These are phyloP conservation scores for Agrotis ipsilon DNA, from an alignment of 2,888 invertebrate species.

Conservation along the genomic window DNA sequence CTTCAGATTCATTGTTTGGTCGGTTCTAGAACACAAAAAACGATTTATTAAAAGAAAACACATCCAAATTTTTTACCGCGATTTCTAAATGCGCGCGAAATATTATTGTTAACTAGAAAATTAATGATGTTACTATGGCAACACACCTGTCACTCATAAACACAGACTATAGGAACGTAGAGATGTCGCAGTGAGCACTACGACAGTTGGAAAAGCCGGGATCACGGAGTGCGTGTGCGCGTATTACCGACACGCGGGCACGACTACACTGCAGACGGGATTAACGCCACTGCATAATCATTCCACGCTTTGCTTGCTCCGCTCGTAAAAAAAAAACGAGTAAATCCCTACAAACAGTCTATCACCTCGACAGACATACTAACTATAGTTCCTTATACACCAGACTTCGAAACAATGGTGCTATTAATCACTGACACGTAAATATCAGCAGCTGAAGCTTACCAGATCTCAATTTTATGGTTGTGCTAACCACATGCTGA, in stretches of 20 bases:
- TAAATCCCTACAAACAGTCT: conserved; percentile 63
- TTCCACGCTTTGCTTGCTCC: conserved; percentile 80
- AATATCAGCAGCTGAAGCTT: conserved; percentile 83
- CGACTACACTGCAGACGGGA: conserved; percentile 80
- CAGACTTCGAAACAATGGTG: conserved; percentile 81
- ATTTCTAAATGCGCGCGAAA: conserved; percentile 16
- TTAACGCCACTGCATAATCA: conserved; percentile 82
- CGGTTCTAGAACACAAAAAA: conserved; percentile 69
- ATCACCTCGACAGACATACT: conserved; percentile 62
- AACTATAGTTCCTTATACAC: conserved; percentile 58
- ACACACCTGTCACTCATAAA: conserved; percentile 79
- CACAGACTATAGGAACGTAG: conserved; percentile 39
- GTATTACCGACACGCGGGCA: conserved; percentile 70
- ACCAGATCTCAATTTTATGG: conserved; percentile 84
- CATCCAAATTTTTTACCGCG: neutral
- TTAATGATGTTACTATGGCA: conserved; percentile 9
- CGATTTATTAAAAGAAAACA: conserved; percentile 26
- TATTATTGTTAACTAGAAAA: neutral
- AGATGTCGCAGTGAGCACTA: conserved; percentile 23
- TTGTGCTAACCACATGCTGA: conserved; percentile 77
- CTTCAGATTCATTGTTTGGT: conserved; percentile 84
- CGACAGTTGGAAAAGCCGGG: conserved; percentile 26
- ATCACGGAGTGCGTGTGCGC: conserved; percentile 74
- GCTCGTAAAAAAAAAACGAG: conserved; percentile 82
- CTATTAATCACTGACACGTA: conserved; percentile 84